Percentiles rank a stretch among this genome's conserved stretches.
These are phyloP conservation scores for Pristionchus arcanus DNA, from an alignment of 2,888 invertebrate genomes.

Conservation along the genomic window DNA sequence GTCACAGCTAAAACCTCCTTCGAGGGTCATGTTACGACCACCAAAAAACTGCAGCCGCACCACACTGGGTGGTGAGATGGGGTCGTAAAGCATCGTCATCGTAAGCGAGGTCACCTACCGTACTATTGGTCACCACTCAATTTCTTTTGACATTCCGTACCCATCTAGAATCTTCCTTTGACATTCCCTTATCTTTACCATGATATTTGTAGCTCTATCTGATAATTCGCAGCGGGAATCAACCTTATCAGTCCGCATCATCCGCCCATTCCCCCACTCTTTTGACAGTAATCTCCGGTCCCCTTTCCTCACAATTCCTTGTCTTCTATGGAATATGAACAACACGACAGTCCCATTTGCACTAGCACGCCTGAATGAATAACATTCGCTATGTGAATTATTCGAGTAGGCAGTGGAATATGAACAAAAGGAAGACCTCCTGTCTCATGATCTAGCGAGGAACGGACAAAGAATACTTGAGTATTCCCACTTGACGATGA, in stretches of 20 bases:
- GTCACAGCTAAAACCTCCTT: constrained; percentile 15
- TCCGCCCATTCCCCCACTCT: neutral
- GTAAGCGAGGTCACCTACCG: constrained; percentile 44
- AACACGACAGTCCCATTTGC: neutral
- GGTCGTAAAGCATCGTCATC: constrained; percentile 33
- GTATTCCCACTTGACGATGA: constrained; percentile 41
- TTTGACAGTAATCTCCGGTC: constrained; percentile 20
- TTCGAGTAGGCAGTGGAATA: neutral
- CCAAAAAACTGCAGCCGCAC: constrained; percentile 35
- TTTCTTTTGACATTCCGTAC: neutral
- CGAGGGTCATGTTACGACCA: constrained; percentile 11
- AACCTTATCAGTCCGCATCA: constrained; percentile 19
- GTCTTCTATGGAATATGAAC: neutral
- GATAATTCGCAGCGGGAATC: constrained; percentile 35
- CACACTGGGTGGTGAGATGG: constrained; percentile 21
- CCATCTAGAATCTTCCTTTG: neutral
- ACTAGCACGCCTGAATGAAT: constrained; percentile 3
- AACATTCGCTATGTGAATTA: neutral
- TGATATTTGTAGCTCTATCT: constrained; percentile 27
- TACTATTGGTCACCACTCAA: neutral
- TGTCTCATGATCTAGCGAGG: neutral
- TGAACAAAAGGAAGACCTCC: constrained; percentile 1
- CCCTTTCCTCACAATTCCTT: neutral
- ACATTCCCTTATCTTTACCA: neutral
- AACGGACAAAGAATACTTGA: constrained; percentile 18